Percentiles rank a stretch among this genome's conserved stretches.
Evolutionary conservation across 2,113 vertebrate genomes (phyloP).

Genomic region (Vireo altiloquus): DNA sequence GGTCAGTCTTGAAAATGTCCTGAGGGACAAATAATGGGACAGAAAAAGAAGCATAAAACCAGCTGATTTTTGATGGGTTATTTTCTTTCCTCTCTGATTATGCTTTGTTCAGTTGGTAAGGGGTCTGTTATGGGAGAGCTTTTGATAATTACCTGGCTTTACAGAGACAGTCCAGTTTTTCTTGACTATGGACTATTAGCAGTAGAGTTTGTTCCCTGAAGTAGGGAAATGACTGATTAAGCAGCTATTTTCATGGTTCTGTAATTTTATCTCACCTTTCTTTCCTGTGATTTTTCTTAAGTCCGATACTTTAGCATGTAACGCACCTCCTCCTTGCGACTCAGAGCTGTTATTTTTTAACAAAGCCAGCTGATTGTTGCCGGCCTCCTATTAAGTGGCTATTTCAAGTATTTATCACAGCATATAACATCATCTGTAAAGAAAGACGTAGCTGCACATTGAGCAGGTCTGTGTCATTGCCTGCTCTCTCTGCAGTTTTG

Average conservation of each 20-base stretch:
- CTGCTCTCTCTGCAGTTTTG: neutral
- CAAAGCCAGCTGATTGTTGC: slow-evolving; percentile 27
- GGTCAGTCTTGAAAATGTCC: neutral
- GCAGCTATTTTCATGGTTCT: neutral
- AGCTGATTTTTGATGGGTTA: neutral
- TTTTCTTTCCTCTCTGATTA: neutral
- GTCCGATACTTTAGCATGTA: neutral
- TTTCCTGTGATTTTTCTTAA: neutral
- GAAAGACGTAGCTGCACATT: neutral
- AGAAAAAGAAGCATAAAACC: neutral
- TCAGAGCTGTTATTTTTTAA: neutral
- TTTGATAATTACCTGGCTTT: neutral
- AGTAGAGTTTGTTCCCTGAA: neutral
- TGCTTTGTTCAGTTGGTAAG: neutral
- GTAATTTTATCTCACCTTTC: neutral
- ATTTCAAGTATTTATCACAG: slow-evolving; percentile 12
- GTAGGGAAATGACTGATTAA: neutral
- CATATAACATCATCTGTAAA: neutral
- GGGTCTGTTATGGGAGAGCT: neutral
- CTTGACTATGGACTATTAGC: neutral
- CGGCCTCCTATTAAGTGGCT: neutral
- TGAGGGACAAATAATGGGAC: neutral
- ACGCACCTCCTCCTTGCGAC: neutral
- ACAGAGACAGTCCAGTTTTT: neutral
- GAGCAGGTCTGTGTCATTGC: neutral